A percentile compares a stretch with the other conserved stretches of the same genome.
phyloP scores from a whole-genome alignment of 2,797 vertebrate species.

The Geotrypetes seraphini region DNA sequence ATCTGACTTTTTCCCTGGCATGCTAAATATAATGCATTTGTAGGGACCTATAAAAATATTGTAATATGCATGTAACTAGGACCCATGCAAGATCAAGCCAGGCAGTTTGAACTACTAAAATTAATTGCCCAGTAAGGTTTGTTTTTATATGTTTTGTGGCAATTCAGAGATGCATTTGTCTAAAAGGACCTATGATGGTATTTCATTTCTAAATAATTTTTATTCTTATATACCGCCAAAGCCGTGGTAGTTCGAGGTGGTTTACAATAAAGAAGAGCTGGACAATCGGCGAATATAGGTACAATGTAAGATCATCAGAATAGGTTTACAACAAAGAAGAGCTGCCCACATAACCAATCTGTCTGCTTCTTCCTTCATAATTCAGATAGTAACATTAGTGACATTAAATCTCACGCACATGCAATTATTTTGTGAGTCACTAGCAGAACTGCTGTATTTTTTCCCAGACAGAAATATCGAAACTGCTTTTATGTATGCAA shows the following conservation, averaged over 20 bases:
- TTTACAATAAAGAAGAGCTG: no score
- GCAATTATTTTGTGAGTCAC: constrained; percentile 5
- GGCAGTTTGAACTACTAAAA: no score
- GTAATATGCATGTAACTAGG: no score
- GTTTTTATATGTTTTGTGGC: neutral
- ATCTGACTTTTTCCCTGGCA: neutral
- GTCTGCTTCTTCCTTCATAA: constrained; percentile 14
- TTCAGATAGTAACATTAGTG: constrained; percentile 1
- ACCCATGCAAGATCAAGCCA: no score
- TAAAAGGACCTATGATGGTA: neutral
- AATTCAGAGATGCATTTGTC: constrained; percentile 8
- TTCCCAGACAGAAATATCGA: constrained; percentile 29
- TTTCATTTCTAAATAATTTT: constrained; percentile 2
- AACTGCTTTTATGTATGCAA: constrained; percentile 11
- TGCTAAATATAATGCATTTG: neutral
- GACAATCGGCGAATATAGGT: no score
- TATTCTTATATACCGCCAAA: no score
- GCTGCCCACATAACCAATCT: constrained; percentile 12
- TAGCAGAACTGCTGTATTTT: constrained; percentile 5
- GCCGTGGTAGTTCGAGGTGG: no score
- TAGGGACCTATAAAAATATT: neutral
- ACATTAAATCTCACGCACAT: constrained; percentile 1
- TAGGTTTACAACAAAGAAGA: no score
- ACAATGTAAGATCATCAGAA: no score
- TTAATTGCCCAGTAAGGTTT: constrained; percentile 1